Conservation (phyloP, 2,113 vertebrate genomes). For the Sceloporus tristichus region DNA sequence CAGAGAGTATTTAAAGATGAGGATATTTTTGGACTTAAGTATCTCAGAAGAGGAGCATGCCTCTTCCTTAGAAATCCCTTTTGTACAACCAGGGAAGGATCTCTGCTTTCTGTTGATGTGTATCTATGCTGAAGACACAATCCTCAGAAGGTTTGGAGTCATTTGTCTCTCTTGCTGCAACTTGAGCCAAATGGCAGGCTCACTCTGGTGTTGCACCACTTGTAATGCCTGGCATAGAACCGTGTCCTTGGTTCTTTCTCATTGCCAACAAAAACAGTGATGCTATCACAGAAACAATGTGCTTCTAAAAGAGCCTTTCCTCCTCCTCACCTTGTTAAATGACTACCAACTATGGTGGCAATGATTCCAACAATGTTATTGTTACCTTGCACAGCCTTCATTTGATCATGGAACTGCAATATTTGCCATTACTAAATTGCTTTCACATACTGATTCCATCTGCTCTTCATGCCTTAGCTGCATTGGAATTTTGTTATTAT, state of each 20-base stretch:
- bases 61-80: conserved; percentile 45
- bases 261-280: background rate
- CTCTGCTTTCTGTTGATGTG: background rate
- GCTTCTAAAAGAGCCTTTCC: conserved; percentile 24
- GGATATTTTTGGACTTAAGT: conserved; percentile 35
- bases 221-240: background rate
- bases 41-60: conserved; percentile 21
- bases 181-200: conserved; percentile 48
- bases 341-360: background rate
- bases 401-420: conserved; percentile 14
- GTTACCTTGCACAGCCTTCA: background rate
- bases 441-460: background rate
- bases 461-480: background rate
- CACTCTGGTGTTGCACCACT: conserved; percentile 37
- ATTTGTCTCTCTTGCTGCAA: conserved; percentile 44
- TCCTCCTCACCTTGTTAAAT: background rate
- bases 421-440: conserved; percentile 14
- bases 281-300: conserved; percentile 15
- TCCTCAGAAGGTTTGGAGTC: conserved; percentile 45
- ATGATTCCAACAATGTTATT: conserved; percentile 3
- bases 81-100: background rate
- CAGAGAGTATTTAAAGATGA: conserved; percentile 30
- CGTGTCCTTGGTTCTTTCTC: conserved; percentile 38
- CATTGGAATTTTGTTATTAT: background rate
- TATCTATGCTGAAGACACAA: conserved; percentile 49